Base-by-base conservation (phyloP, 2,888 invertebrate species). In the Ormyrus rosae region DNA sequence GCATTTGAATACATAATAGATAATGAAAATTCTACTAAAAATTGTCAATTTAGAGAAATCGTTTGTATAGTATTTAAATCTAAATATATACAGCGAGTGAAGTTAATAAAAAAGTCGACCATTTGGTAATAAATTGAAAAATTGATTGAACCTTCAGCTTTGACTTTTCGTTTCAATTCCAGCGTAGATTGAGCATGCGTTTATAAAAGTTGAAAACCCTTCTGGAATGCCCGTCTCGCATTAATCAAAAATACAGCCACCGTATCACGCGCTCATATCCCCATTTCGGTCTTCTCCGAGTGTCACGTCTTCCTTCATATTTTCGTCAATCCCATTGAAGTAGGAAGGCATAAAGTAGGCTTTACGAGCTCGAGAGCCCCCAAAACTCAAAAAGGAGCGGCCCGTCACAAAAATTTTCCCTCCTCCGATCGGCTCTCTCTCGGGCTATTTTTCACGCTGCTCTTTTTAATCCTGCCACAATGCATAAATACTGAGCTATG, bases 271-370 rank as follows among this genome's bases (percentile, higher is more conserved):
- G 53, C 55, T 0, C 4, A 34, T 48, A 69, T 63, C n/a, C 63
- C 19, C 53, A 58, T 51, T 13, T 51, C 51, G 34, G 4, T 45
- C 55, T n/a, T 61, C 60, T 50, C 45, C 34, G n/a, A 13, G 10
- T 58, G 80, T 77, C 78, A 63, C 81, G 55, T 78, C 63, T 50
- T 72, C 64, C 58, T 73, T 76, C 75, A 71, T 75, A 78, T 56
- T 75, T 78, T 81, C 53, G 71, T 81, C 81, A 78, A 78, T 78
- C 68, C 61, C 53, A 75, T 75, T 61, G 70, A 75, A 70, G 63
- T 67, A 81, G 81, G 78, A 81, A 81, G 81, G 64, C 81, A 75
- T 81, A 81, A 81, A 81, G 71, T 76, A 78, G 72, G 19, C 70
- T 79, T 79, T 79, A 79, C 72, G 78, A 73, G 65, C 51, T 5